Evolutionary conservation across 2,113 vertebrate species (phyloP).

Genomic region (Caloenas nicobarica): DNA sequence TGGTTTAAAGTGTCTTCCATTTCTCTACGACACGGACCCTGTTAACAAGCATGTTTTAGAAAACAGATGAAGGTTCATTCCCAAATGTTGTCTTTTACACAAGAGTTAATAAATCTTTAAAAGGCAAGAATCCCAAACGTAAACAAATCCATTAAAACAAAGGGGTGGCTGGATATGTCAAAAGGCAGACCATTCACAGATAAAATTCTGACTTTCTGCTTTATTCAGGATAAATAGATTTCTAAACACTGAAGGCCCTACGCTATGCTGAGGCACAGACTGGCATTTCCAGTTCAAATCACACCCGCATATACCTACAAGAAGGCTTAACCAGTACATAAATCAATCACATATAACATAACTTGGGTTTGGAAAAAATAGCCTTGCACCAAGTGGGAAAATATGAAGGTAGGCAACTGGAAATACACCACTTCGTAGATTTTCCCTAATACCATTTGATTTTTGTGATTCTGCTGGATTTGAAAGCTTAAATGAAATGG

Average conservation of each 20-base stretch:
- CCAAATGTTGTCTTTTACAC: background rate
- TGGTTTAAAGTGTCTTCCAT: conserved; percentile 90
- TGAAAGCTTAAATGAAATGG: background rate
- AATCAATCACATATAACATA: background rate
- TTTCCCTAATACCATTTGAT: background rate
- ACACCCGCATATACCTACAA: background rate
- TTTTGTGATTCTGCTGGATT: background rate
- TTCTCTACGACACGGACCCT: conserved; percentile 95
- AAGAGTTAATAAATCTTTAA: background rate
- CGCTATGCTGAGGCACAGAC: background rate
- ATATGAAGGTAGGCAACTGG: background rate
- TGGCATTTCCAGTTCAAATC: background rate
- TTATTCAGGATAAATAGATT: background rate
- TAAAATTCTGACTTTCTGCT: background rate
- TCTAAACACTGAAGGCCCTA: background rate
- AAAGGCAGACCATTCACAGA: background rate
- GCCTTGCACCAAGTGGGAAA: background rate
- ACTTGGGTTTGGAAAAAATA: background rate
- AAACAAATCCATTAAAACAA: background rate
- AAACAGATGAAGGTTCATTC: background rate
- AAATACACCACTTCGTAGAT: background rate
- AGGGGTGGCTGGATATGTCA: background rate
- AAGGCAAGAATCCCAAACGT: background rate
- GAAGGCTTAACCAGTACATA: background rate
- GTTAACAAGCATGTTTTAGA: background rate